Percentiles rank a stretch among this genome's conserved stretches.
phyloP scores from a whole-genome alignment of 2,113 vertebrate species.

The Nothoprocta pentlandii region DNA sequence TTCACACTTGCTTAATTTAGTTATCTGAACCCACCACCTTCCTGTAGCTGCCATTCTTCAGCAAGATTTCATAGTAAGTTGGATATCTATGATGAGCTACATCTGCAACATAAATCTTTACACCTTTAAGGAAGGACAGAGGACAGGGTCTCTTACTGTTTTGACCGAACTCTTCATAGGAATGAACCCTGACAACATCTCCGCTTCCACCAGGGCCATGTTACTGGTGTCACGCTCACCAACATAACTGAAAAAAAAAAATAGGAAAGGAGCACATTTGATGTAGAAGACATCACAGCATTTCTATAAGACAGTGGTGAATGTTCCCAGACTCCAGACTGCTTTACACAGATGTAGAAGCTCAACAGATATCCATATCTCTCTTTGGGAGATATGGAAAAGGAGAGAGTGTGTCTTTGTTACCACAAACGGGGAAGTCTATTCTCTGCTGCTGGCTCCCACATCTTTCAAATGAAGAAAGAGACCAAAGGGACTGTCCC shows the following conservation, averaged over 20 bases:
- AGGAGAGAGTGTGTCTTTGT: neutral
- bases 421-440: neutral
- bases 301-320: neutral
- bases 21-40: neutral
- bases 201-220: constrained; percentile 49
- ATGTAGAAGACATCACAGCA: neutral
- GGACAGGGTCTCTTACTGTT: neutral
- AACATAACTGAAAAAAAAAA: neutral
- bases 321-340: neutral
- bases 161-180: constrained; percentile 25
- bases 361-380: neutral
- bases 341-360: neutral
- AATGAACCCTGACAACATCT: constrained; percentile 56
- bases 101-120: neutral
- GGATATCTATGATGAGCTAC: neutral
- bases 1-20: neutral
- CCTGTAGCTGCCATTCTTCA: neutral
- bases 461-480: neutral
- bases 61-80: neutral
- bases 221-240: constrained; percentile 36
- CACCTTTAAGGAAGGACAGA: neutral
- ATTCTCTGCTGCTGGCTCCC: neutral
- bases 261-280: neutral
- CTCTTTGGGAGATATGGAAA: neutral
- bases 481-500: neutral